Percentiles rank a stretch among this genome's conserved stretches.
Conservation (phyloP, 2,888 invertebrate species). For the Epinotia brunnichana region DNA sequence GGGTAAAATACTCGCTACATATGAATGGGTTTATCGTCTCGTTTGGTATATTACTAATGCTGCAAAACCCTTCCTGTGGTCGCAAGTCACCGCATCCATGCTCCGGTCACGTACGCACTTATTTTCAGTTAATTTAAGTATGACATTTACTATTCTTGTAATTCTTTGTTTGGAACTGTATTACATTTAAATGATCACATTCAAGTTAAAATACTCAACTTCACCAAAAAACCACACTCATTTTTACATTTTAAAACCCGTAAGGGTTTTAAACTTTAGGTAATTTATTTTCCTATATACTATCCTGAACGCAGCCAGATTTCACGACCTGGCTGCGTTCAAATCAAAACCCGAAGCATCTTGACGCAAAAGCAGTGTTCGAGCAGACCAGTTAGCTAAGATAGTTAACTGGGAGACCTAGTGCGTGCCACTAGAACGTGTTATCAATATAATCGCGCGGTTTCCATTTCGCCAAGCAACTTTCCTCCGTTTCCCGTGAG, state of each 20-base stretch:
- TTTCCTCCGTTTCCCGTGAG: conserved; percentile 82
- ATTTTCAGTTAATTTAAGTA: conserved; percentile 28
- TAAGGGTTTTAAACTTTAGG: background rate
- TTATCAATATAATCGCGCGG: conserved; percentile 76
- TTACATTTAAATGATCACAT: background rate
- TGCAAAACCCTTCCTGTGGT: conserved; percentile 40
- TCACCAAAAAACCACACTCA: no score
- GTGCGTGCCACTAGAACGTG: conserved; percentile 60
- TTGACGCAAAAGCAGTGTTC: background rate
- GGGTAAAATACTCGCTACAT: conserved; percentile 25
- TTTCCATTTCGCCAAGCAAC: conserved; percentile 80
- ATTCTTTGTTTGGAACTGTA: background rate
- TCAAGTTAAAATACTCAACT: background rate
- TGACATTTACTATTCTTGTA: conserved; percentile 8
- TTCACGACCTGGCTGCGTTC: background rate
- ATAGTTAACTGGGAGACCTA: conserved; percentile 31
- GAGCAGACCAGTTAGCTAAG: conserved; percentile 14
- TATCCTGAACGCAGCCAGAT: background rate
- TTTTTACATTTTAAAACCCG: background rate
- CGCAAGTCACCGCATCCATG: conserved; percentile 29
- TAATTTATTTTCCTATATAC: background rate
- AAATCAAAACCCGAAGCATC: conserved; percentile 4
- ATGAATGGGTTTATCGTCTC: conserved; percentile 22
- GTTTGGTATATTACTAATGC: conserved; percentile 24
- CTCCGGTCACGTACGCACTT: conserved; percentile 31